A percentile compares a stretch with the other conserved stretches of the same genome.
Conservation (phyloP, 2,113 vertebrate genomes). For the Dicrurus megarhynchus region DNA sequence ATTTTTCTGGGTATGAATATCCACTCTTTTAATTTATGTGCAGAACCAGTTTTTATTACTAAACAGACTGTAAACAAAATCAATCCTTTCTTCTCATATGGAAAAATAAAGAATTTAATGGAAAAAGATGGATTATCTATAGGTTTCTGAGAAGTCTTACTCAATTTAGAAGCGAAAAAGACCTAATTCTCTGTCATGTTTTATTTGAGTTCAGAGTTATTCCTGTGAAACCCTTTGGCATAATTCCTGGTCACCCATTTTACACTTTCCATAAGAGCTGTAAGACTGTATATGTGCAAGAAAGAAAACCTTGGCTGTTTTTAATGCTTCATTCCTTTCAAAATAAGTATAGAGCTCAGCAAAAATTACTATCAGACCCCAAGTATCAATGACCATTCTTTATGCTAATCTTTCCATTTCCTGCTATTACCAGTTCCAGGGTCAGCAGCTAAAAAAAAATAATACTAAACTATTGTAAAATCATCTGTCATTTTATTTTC, state of each 20-base stretch:
- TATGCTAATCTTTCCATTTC: constrained; percentile 59
- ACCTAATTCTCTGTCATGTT: background rate
- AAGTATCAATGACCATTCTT: constrained; percentile 59
- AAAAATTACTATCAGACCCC: constrained; percentile 25
- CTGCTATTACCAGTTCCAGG: constrained; percentile 37
- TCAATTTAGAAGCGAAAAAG: background rate
- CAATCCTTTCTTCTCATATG: background rate
- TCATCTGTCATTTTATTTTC: constrained; percentile 62
- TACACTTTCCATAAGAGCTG: constrained; percentile 16
- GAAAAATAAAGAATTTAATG: background rate
- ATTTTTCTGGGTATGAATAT: background rate
- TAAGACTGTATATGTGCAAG: background rate
- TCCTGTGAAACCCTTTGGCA: constrained; percentile 34
- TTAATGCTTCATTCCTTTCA: constrained; percentile 9
- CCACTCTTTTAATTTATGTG: background rate
- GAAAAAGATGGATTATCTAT: background rate
- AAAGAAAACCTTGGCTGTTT: background rate
- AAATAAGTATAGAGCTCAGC: constrained; percentile 22
- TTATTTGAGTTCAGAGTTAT: background rate
- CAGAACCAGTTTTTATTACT: background rate
- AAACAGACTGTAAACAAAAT: background rate
- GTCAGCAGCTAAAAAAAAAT: background rate
- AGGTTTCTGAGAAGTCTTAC: background rate
- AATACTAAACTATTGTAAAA: constrained; percentile 50
- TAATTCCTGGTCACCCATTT: constrained; percentile 30